Percentiles rank a stretch among this genome's conserved stretches.
Conservation (phyloP, 2,797 vertebrate species). For the Carapus acus region DNA sequence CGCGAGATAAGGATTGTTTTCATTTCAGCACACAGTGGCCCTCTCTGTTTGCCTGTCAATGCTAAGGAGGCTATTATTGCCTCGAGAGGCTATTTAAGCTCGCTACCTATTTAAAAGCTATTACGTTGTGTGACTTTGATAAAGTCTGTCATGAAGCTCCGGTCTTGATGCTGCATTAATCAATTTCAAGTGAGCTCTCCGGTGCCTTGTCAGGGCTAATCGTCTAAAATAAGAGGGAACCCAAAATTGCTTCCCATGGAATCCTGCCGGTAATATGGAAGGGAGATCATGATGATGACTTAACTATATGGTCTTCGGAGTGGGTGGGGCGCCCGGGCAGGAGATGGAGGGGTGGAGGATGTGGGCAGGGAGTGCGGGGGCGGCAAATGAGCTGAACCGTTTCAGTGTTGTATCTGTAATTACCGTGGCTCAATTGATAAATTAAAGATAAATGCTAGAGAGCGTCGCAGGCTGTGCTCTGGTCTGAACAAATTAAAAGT, state of each 20-base stretch:
- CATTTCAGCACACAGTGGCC: conserved; percentile 31
- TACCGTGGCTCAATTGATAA: conserved; percentile 1
- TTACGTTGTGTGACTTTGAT: conserved; percentile 58
- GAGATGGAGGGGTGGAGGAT: conserved; percentile 25
- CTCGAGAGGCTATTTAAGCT: conserved; percentile 59
- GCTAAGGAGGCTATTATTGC: conserved; percentile 51
- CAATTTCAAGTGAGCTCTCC: conserved; percentile 44
- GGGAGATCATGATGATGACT: conserved; percentile 54
- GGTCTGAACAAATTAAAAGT: conserved; percentile 18
- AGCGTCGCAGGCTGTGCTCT: conserved; percentile 28
- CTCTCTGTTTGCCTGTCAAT: conserved; percentile 55
- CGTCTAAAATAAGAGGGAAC: conserved; percentile 47
- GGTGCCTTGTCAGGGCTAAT: conserved; percentile 44
- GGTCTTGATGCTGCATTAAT: conserved; percentile 43
- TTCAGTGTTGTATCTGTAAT: conserved; percentile 14
- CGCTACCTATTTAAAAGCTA: conserved; percentile 53
- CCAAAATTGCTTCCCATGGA: conserved; percentile 51
- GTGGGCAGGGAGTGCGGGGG: conserved; percentile 15
- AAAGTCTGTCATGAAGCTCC: conserved; percentile 48
- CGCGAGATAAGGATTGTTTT: conserved; percentile 34
- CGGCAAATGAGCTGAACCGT: conserved; percentile 25
- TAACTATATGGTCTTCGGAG: conserved; percentile 29
- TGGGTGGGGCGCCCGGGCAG: too few species aligned
- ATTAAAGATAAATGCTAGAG: conserved; percentile 37
- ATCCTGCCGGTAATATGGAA: conserved; percentile 51